These are phyloP conservation scores for Drosophila mercatorum DNA, from an alignment of 2,888 invertebrate species.

Conservation along the genomic window DNA sequence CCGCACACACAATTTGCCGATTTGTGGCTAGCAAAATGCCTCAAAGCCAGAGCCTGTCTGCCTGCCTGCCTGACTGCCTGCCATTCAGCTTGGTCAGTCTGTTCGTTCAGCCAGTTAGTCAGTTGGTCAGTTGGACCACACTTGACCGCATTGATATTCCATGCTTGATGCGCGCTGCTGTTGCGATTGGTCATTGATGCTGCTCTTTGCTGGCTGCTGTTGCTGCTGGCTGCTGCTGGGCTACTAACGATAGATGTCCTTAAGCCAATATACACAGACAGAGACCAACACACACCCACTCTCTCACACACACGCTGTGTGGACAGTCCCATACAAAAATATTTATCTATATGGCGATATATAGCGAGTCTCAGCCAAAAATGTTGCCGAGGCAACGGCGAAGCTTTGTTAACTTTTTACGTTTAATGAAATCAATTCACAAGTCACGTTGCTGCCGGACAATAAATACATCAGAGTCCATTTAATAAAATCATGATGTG, in stretches of 20 bases:
- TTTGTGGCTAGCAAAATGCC: constrained; percentile 65
- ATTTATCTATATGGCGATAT: constrained; percentile 69
- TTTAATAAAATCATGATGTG: constrained; percentile 84
- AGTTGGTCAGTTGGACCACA: constrained; percentile 31
- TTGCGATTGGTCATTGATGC: constrained; percentile 77
- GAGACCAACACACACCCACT: constrained; percentile 12
- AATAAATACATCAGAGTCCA: constrained; percentile 84
- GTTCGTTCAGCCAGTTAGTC: constrained; percentile 24
- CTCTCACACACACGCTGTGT: constrained; percentile 14
- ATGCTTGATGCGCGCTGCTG: constrained; percentile 66
- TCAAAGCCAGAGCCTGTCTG: constrained; percentile 33
- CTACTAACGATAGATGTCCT: constrained; percentile 77
- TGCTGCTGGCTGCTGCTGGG: constrained; percentile 45
- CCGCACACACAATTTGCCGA: constrained; percentile 65
- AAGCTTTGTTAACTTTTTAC: constrained; percentile 79
- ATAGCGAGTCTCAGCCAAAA: constrained; percentile 61
- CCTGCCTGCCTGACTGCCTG: constrained; percentile 21
- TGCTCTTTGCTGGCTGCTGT: constrained; percentile 58
- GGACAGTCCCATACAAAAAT: constrained; percentile 58
- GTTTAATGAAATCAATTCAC: constrained; percentile 83
- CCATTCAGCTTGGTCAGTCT: constrained; percentile 24
- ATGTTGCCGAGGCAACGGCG: constrained; percentile 55
- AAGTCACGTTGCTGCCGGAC: constrained; percentile 84
- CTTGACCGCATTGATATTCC: constrained; percentile 77
- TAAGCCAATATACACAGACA: constrained; percentile 61